These are phyloP conservation scores for Eulemur rufifrons DNA, from an alignment of 2,113 vertebrate species.

Conservation along the genomic window DNA sequence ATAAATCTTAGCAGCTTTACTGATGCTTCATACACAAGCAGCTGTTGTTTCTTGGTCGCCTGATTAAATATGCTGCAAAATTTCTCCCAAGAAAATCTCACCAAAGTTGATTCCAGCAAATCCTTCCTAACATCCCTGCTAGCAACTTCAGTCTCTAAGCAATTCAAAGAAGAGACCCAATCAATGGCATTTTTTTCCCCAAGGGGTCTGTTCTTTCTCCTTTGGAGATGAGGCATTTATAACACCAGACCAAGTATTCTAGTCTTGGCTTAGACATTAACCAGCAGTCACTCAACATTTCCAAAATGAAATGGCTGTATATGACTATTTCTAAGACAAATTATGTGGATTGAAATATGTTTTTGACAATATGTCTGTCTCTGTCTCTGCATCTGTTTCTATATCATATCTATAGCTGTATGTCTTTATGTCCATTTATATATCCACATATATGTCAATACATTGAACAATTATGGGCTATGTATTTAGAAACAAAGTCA, in stretches of 20 bases:
- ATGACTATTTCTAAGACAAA: not conserved
- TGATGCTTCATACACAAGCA: conserved; percentile 81
- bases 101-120: conserved; percentile 78
- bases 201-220: conserved; percentile 24
- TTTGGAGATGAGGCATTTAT: not conserved
- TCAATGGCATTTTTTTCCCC: not conserved
- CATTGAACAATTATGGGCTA: conserved; percentile 3
- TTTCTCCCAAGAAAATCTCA: conserved; percentile 79
- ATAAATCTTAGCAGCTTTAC: conserved; percentile 80
- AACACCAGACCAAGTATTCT: not conserved
- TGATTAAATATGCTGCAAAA: conserved; percentile 79
- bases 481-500: conserved; percentile 15
- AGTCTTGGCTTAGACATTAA: conserved; percentile 26
- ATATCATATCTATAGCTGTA: not conserved
- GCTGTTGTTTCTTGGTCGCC: conserved; percentile 79
- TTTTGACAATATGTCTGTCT: not conserved
- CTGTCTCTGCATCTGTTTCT: not conserved
- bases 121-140: conserved; percentile 57
- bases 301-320: not conserved
- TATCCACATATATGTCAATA: not conserved
- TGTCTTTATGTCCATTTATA: not conserved
- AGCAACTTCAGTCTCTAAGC: conserved; percentile 50
- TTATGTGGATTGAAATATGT: not conserved
- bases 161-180: not conserved
- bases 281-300: not conserved